Evolutionary conservation across 2,797 vertebrate species (phyloP), one percentile per base, ranked within the genome.

Genomic region (Danio aesculapii): DNA sequence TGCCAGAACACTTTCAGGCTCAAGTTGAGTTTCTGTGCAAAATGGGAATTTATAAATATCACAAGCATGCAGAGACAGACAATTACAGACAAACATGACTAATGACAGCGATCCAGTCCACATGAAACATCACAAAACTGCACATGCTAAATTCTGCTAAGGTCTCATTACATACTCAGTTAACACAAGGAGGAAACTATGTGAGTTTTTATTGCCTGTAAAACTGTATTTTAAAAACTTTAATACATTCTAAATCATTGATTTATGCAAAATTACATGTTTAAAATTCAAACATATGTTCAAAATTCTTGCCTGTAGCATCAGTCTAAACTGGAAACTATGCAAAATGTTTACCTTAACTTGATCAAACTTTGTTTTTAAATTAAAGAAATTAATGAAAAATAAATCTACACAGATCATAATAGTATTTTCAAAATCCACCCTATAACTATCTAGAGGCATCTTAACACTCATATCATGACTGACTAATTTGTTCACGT

Each of bases 11-110:
- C 90, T 94, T 90, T 94, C 95, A 93, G 93, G 93, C 87, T 95
- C 93, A 85, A 94, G 92, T 92, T 90, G 94, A 92, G 91, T 91
- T 91, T 96, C 96, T 96, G 94, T 89, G 92, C 90, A 89, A 93
- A 91, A 77, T 19, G 83, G 77, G 43, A 74, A 79, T 84, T 86
- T 90, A 89, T 86, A 84, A 92, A 92, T 85, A 86, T 83, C 61
- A 82, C 49, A 74, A 8, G 72, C 86, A 82, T 68, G 83, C 80
- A 66, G 57, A 78, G 52, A 85, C 50, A 78, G 30, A 84, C 52
- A 57, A 44, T 53, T 63, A 84, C 81, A 83, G 58, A 69, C 58
- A 66, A 43, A 82, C 7, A 82, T 64, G 62, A 83, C 58, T 76
- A 55, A 85, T 76, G 84, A 76, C 46, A 76, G 43, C 41, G 30